These are phyloP conservation scores for Calypte anna DNA, from an alignment of 2,113 vertebrate species.

Conservation along the genomic window DNA sequence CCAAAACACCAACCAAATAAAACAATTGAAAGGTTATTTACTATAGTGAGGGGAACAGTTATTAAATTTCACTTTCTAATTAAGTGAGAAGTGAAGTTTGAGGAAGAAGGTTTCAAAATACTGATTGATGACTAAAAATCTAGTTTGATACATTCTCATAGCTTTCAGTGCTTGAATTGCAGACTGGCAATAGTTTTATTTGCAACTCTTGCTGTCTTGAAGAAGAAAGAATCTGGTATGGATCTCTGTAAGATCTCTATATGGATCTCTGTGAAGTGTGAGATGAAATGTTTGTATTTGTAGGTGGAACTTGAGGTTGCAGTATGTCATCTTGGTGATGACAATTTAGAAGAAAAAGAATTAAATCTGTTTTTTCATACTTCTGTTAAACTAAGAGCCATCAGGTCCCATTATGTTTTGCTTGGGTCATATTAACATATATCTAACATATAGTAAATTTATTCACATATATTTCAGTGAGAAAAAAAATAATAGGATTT, in stretches of 20 bases:
- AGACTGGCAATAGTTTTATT: neutral
- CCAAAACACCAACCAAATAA: neutral
- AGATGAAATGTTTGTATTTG: neutral
- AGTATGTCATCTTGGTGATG: neutral
- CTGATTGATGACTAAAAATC: neutral
- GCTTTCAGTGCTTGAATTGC: neutral
- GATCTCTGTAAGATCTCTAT: too few species aligned
- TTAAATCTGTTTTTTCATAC: neutral
- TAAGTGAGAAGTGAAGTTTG: neutral
- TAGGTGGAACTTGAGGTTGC: neutral
- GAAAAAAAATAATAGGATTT: neutral
- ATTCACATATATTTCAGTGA: neutral
- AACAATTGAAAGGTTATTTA: neutral
- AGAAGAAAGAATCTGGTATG: neutral
- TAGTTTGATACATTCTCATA: neutral
- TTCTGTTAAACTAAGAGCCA: neutral
- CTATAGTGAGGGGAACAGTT: neutral
- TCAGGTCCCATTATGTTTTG: neutral
- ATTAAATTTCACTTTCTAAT: neutral
- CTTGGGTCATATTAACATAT: neutral
- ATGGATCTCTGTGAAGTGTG: neutral
- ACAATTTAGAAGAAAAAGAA: neutral
- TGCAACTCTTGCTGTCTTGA: neutral
- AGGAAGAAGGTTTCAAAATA: neutral
- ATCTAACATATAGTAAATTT: neutral